A percentile compares a stretch with the other conserved stretches of the same genome.
phyloP scores from a whole-genome alignment of 2,888 invertebrate species.

The Meteorus cinctellus region DNA sequence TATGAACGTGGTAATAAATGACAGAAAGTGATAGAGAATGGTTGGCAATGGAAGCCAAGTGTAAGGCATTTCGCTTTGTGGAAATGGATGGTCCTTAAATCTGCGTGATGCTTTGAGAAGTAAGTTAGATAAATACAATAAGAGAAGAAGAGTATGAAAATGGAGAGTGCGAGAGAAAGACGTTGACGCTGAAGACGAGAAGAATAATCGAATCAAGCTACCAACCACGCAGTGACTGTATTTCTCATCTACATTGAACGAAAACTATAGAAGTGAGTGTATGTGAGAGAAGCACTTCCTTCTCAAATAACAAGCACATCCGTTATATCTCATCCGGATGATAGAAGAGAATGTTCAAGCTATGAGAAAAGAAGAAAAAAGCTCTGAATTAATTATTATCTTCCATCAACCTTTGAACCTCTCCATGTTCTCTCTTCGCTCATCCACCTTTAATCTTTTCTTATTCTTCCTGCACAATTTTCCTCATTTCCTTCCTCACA shows the following conservation, averaged over 20 bases:
- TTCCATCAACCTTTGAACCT: conserved; percentile 10
- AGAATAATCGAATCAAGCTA: conserved; percentile 39
- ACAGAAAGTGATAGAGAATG: neutral
- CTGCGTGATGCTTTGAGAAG: conserved; percentile 13
- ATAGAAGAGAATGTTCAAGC: conserved; percentile 11
- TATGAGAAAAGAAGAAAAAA: neutral
- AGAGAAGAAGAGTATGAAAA: neutral
- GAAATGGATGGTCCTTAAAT: conserved; percentile 27
- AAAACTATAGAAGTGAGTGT: neutral
- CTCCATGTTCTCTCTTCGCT: conserved; percentile 47
- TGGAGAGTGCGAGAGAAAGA: conserved; percentile 12
- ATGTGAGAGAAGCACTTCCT: conserved; percentile 20
- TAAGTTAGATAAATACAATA: conserved; percentile 21
- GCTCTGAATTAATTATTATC: conserved; percentile 26
- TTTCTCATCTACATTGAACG: no score
- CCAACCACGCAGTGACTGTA: neutral
- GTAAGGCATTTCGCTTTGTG: conserved; percentile 22
- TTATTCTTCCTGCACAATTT: no score
- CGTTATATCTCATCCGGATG: conserved; percentile 26
- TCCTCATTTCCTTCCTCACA: no score
- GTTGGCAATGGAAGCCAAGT: neutral
- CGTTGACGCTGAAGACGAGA: conserved; percentile 11
- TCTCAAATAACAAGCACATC: conserved; percentile 17
- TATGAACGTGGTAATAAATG: conserved; percentile 11
- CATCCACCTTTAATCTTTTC: neutral